These are phyloP conservation scores for Cancer borealis DNA, from an alignment of 2,888 invertebrate species.

Conservation along the genomic window DNA sequence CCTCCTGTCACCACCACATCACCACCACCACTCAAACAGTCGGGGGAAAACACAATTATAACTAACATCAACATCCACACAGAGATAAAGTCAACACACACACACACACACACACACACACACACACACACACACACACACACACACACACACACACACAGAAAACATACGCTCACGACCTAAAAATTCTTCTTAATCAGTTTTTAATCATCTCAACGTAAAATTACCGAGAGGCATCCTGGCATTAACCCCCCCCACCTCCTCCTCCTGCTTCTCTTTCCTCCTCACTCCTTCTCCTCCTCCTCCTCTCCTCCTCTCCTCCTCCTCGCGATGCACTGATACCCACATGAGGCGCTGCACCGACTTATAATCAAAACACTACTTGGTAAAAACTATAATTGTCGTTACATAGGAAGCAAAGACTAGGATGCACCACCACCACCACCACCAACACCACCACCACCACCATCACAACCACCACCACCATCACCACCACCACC, in stretches of 20 bases:
- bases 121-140: constrained; percentile 3
- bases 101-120: constrained; percentile 31
- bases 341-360: neutral
- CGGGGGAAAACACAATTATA: neutral
- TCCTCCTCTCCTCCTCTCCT: neutral
- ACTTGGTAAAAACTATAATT: neutral
- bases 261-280: neutral
- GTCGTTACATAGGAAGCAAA: neutral
- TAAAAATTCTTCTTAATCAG: neutral
- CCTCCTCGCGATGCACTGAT: too few relatives aligned
- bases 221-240: neutral
- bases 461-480: neutral
- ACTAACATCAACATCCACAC: neutral
- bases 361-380: constrained; percentile 14
- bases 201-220: constrained; percentile 1
- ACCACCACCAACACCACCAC: constrained; percentile 12
- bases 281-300: neutral
- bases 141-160: too few relatives aligned
- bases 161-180: neutral
- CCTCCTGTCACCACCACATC: too few relatives aligned
- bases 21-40: neutral
- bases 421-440: neutral
- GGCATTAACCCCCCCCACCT: neutral
- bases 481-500: constrained; percentile 12
- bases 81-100: neutral